These are phyloP conservation scores for Apeltes quadracus DNA, from an alignment of 2,113 vertebrate genomes.

Conservation along the genomic window DNA sequence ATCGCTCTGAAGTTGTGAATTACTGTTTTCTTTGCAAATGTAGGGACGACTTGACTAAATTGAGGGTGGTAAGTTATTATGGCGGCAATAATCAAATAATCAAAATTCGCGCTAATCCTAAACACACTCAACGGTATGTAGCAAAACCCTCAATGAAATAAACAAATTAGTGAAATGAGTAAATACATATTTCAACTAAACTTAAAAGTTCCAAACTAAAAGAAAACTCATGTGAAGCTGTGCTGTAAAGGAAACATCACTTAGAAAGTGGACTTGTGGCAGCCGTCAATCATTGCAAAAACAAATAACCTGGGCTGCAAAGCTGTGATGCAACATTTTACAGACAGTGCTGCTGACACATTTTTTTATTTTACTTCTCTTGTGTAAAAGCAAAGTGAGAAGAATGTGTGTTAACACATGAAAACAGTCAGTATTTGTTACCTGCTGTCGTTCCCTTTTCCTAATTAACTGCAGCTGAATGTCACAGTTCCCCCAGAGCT, in stretches of 20 bases:
- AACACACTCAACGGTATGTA: no score
- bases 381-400: neutral
- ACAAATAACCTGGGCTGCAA: neutral
- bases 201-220: no score
- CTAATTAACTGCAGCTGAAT: neutral
- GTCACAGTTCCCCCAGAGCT: neutral
- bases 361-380: no score
- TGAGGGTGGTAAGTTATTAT: no score
- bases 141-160: no score
- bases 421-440: neutral
- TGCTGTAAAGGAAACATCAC: no score
- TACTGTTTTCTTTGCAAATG: neutral
- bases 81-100: no score
- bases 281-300: neutral
- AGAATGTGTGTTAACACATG: neutral
- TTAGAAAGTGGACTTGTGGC: no score
- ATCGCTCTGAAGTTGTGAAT: neutral
- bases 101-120: no score
- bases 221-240: no score
- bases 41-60: neutral
- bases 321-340: neutral
- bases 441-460: neutral
- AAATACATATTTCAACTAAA: no score
- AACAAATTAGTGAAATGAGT: no score
- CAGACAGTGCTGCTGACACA: neutral